These are phyloP conservation scores for Protobothrops flavoviridis DNA, from an alignment of 2,113 vertebrate genomes.

Conservation along the genomic window DNA sequence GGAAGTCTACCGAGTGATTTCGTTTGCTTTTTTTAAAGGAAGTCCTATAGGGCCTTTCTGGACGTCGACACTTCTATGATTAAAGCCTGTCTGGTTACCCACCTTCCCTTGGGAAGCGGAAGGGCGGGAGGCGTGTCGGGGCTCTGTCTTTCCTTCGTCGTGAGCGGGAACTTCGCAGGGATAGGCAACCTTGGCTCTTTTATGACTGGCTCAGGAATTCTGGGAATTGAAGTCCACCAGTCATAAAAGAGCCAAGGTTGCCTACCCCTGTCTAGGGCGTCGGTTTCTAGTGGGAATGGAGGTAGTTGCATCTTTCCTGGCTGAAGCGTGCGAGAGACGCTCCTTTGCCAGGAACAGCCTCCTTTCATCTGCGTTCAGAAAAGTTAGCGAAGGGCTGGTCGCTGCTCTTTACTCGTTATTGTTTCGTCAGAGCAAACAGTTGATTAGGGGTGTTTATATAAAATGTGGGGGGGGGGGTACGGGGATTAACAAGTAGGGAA, in stretches of 20 bases:
- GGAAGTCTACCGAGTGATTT: background rate
- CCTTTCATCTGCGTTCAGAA: background rate
- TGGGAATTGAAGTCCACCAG: too few relatives aligned
- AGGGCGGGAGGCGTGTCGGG: background rate
- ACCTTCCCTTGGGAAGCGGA: background rate
- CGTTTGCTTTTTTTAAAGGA: background rate
- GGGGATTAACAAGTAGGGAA: background rate
- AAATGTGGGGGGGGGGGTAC: background rate
- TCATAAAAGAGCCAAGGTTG: too few relatives aligned
- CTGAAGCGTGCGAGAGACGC: background rate
- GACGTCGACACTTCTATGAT: background rate
- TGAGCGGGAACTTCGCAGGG: too few relatives aligned
- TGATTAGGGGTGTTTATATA: background rate
- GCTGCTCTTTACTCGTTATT: background rate
- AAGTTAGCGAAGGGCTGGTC: background rate
- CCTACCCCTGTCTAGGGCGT: too few relatives aligned
- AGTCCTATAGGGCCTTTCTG: background rate
- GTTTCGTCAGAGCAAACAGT: background rate
- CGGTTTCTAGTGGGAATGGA: background rate
- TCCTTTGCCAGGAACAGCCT: background rate
- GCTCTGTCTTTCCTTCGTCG: background rate
- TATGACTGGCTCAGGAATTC: too few relatives aligned
- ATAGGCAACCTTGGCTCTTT: too few relatives aligned
- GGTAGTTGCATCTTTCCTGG: background rate
- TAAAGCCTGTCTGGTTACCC: background rate